phyloP scores from a whole-genome alignment of 1,140 invertebrate genomes.

The Dryas iulia region DNA sequence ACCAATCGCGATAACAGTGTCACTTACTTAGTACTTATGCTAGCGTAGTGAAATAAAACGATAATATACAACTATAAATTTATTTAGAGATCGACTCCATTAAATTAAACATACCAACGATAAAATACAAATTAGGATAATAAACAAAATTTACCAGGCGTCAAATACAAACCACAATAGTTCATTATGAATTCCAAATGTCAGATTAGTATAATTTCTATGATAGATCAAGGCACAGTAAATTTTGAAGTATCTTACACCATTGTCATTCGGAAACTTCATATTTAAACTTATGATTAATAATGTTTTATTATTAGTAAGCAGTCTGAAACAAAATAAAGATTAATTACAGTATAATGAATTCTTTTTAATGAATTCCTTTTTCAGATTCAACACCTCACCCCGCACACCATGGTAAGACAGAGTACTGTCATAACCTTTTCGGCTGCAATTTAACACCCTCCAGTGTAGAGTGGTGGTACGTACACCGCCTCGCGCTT shows the following conservation, averaged over 20 bases:
- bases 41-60: no score
- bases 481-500: no score
- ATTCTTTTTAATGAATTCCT: no score
- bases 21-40: no score
- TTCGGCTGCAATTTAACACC: no score
- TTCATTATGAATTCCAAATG: background rate
- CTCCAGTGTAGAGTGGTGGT: no score
- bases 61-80: constrained; percentile 40
- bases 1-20: no score
- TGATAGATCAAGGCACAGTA: background rate
- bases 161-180: background rate
- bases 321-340: background rate
- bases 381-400: no score
- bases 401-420: no score
- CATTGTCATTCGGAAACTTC: background rate
- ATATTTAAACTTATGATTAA: constrained; percentile 17
- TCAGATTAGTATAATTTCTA: background rate
- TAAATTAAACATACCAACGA: constrained; percentile 30
- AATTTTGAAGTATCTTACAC: background rate
- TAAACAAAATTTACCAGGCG: background rate
- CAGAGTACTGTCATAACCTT: no score
- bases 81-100: constrained; percentile 51
- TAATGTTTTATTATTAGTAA: constrained; percentile 8
- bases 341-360: no score
- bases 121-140: background rate